Percentiles rank a stretch among this genome's conserved stretches.
Evolutionary conservation across 2,797 vertebrate species (phyloP).

Genomic region (Enteromius thamalakanensis): DNA sequence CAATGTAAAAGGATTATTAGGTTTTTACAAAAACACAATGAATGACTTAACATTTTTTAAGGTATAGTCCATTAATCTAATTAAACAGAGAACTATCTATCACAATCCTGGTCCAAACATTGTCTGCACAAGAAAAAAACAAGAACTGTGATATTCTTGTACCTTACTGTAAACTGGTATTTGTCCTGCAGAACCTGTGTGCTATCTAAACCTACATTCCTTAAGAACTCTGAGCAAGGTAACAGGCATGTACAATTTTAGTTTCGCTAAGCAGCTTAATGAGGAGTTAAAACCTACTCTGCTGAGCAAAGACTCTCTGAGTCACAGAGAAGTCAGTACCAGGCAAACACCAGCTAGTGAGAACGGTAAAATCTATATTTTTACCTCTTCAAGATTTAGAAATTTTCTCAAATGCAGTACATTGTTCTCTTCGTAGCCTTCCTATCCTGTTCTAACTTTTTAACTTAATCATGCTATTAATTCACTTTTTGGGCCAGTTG

Average conservation of each 20-base stretch:
- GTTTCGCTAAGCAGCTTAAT: conserved; percentile 46
- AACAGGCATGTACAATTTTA: conserved; percentile 33
- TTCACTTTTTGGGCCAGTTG: not conserved
- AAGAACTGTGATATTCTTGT: not conserved
- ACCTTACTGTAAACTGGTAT: conserved; percentile 8
- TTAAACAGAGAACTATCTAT: not conserved
- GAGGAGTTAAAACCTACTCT: conserved; percentile 37
- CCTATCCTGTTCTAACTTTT: not conserved
- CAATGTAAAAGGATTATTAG: conserved; percentile 45
- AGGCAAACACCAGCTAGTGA: conserved; percentile 28
- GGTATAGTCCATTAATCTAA: not conserved
- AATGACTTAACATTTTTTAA: too few relatives aligned
- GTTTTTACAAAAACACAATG: not conserved
- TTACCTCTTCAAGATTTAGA: not conserved
- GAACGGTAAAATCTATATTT: conserved; percentile 20
- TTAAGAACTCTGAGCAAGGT: conserved; percentile 32
- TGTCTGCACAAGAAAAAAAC: not conserved
- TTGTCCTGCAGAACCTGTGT: not conserved
- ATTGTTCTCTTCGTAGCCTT: not conserved
- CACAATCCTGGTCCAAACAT: not conserved
- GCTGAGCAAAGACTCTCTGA: conserved; percentile 24
- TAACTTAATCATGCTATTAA: not conserved
- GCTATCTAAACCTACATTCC: conserved; percentile 26
- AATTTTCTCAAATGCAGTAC: not conserved
- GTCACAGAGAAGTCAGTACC: conserved; percentile 10